These are phyloP conservation scores for Procambarus clarkii DNA, from an alignment of 1,140 invertebrate genomes.

Conservation along the genomic window DNA sequence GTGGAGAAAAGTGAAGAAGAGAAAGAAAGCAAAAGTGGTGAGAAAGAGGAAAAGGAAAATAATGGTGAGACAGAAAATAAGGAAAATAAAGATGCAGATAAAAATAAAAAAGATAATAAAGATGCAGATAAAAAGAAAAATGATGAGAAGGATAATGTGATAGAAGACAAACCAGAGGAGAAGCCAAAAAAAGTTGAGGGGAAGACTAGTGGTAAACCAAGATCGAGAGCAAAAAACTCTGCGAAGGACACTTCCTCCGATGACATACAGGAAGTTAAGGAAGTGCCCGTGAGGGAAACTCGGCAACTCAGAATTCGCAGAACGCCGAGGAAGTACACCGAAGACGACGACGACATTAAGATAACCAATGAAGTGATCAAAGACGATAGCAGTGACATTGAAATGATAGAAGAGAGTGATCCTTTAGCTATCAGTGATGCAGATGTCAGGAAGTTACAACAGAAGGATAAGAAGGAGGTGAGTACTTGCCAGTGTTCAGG, in stretches of 20 bases:
- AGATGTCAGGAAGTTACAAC: constrained; percentile 63
- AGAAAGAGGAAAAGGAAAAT: constrained; percentile 2
- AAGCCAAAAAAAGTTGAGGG: not conserved
- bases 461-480: constrained; percentile 66
- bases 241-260: not conserved
- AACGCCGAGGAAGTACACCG: constrained; percentile 61
- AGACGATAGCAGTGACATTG: constrained; percentile 69
- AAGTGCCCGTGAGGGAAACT: constrained; percentile 10
- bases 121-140: constrained; percentile 17
- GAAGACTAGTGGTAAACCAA: not conserved
- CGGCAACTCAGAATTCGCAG: constrained; percentile 34
- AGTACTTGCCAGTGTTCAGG: not conserved
- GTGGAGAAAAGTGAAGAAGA: not conserved
- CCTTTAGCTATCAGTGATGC: constrained; percentile 66
- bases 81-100: constrained; percentile 15
- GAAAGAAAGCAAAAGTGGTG: not conserved
- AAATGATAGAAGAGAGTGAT: constrained; percentile 72
- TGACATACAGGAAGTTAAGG: constrained; percentile 42
- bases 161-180: not conserved
- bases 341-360: constrained; percentile 68
- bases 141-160: constrained; percentile 6
- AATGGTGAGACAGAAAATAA: constrained; percentile 1
- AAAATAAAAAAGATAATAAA: not conserved
- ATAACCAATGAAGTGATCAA: constrained; percentile 60
- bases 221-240: not conserved